Base-by-base conservation (phyloP, 2,113 vertebrate species). In the Gulo gulo region DNA sequence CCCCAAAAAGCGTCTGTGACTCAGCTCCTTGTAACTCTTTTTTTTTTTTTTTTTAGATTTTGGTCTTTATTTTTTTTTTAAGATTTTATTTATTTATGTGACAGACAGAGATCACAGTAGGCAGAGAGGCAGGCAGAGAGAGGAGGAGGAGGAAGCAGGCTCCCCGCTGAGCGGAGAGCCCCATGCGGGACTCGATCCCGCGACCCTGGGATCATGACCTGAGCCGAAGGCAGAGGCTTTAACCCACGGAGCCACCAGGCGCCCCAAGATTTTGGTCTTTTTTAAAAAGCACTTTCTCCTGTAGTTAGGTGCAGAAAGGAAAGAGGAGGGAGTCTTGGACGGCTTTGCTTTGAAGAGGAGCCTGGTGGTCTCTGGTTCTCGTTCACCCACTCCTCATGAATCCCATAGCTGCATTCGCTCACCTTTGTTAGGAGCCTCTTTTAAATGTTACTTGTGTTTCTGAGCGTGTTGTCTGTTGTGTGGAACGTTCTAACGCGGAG, bases 1-100 rank as follows among this genome's bases (percentile, higher is more conserved):
- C 78, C 69, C 71, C 85, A 21, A 80, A 74, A 55, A 86, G 82
- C 73, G 92, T 96, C 78, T 57, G 78, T 84, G 93, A 91, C 31
- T 92, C 83, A 91, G 65, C 24, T 45, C 36, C 84, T 93, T 39
- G 69, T 65, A 59, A 55, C 83, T 52, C 24, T 57, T 57, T 29
- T 76, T 69, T 42, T 57, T 29, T 76, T 69, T 42, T 67, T 67
- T 26, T 69, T 69, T 69, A 39, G 42, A 89, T 9, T 59, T 59
- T 59, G 57, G 8, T 24, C 8, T 59, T 65, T n/a, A n/a, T 65
- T 42, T 34, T 67, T 21, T 42, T 42, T 42, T 42, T 5, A 42
- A 42, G 3, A 39, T 42, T 42, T 42, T 42, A 42, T 42, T 42
- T 42, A 42, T 42, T 42, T 42, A 42, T 42, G 4, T 42, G 39